Base-by-base conservation (phyloP, 2,113 vertebrate genomes). In the Cairina moschata region DNA sequence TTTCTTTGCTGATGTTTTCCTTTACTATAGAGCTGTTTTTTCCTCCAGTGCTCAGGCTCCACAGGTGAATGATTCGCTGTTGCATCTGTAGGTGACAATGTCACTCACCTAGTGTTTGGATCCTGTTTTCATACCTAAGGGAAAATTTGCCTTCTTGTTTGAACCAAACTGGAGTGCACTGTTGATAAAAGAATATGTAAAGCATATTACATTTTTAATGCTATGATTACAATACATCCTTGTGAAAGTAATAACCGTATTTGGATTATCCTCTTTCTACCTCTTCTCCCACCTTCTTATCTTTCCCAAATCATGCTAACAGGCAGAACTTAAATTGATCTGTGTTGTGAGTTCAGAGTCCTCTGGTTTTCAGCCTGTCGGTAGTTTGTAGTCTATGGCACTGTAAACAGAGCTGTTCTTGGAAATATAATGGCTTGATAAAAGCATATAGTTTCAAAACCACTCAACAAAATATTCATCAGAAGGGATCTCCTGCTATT, bases 401-500 rank as follows among this genome's bases (percentile, higher is more conserved):
- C 40, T 28, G 56, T 75, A 92, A 94, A 92, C 56, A 86, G 68
- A 93, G 12, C 56, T 95, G 69, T 84, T 83, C 69, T 88, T 71
- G 76, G 83, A 94, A 95, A 93, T 11, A 38, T 38, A 96, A 84
- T 44, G 69, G 36, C 29, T 95, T 91, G 87, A 94, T 96, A 95
- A 93, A 97, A 95, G 68, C 65, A 73, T 66, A 92, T 59, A 59
- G 52, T 97, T 97, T 97, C 78, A 88, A 96, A 97, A 95, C n/a
- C 86, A 91, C 91, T 91, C 74, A 89, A 78, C 55, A 90, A 93
- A 93, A 93, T 98, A 98, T 98, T 98, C 96, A 98, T 98, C 93
- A 93, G 94, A 91, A 76, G 50, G 78, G 94, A 95, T 77, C 93
- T 95, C 85, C 93, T 96, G 94, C 86, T 97, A 95, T 92, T 96